These are phyloP conservation scores for Tipula unca DNA, from an alignment of 2,888 invertebrate genomes.

Conservation along the genomic window DNA sequence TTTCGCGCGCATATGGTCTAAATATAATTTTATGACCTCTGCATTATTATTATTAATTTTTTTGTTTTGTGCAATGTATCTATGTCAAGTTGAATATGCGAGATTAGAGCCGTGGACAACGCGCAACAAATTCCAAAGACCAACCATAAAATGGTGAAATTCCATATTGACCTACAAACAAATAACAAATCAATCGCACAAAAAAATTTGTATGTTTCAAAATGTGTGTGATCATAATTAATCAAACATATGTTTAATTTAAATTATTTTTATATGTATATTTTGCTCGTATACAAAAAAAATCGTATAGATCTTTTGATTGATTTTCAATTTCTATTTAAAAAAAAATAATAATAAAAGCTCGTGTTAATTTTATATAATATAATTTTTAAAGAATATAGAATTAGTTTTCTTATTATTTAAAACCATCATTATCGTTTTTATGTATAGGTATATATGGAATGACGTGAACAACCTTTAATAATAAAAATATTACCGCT, in stretches of 20 bases:
- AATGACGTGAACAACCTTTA: constrained; percentile 8
- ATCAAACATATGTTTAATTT: constrained; percentile 14
- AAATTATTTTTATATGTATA: neutral
- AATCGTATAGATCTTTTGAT: neutral
- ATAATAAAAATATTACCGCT: neutral
- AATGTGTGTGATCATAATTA: neutral
- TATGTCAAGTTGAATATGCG: neutral
- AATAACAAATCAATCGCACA: neutral
- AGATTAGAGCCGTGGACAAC: neutral
- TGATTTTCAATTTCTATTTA: neutral
- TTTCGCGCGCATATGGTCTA: neutral
- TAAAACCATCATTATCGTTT: neutral
- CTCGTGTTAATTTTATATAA: neutral
- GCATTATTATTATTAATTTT: too few species aligned
- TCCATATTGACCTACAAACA: neutral
- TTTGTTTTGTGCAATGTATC: too few species aligned
- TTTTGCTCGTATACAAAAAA: too few species aligned
- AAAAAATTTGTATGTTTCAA: neutral
- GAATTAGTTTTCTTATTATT: neutral
- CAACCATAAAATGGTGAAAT: neutral
- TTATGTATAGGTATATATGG: neutral
- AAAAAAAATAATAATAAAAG: neutral
- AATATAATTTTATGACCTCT: neutral
- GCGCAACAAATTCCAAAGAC: neutral
- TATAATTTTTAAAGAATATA: neutral